Base-by-base conservation (phyloP, 2,113 vertebrate species). In the Thamnophis sirtalis region DNA sequence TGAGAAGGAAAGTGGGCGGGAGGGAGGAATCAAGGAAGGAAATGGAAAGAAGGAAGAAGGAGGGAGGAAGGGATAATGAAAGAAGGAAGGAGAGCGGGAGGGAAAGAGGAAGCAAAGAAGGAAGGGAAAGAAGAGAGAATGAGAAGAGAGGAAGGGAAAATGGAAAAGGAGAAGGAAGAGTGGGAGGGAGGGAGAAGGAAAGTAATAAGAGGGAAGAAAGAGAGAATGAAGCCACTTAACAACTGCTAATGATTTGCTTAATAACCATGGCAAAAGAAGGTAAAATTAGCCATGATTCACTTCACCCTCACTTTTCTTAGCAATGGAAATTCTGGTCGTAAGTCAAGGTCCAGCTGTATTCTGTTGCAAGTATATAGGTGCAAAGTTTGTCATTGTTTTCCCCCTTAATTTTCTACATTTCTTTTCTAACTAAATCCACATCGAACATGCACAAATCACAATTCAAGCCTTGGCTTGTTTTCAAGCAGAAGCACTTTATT, bases 401-500 rank as follows among this genome's bases (percentile, higher is more conserved):
- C 63, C 28, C 15, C 11, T 11, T 26, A 26, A 60, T 33, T 43
- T 43, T 8, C 6, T 9, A 21, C 17, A 9, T 21, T 38, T n/a
- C 68, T 33, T 56, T 56, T 24, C 56, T 26, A 26, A 80, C 19
- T 43, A 80, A 43, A 43, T 4, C 73, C 73, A 80, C 33, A 10
- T 2, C 1, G 1, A 43, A 43, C 1, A 19, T 80, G 33, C 73
- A 80, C 33, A 38, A 97, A 92, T 92, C 89, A 89, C 13, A 86
- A 95, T 94, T 95, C 96, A 92, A 95, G 93, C 93, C 93, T 54
- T 88, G 21, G 80, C 68, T 93, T 28, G 97, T 96, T 96, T 96
- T 96, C 97, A 95, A 94, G 90, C 92, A 97, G 97, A 97, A 97
- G 97, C 97, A 93, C 95, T 96, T 96, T 93, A 96, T 97, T 97